Evolutionary conservation across 2,888 invertebrate species (phyloP), one percentile per base, ranked within the genome.

Genomic region (Cyrtodaria siliqua): DNA sequence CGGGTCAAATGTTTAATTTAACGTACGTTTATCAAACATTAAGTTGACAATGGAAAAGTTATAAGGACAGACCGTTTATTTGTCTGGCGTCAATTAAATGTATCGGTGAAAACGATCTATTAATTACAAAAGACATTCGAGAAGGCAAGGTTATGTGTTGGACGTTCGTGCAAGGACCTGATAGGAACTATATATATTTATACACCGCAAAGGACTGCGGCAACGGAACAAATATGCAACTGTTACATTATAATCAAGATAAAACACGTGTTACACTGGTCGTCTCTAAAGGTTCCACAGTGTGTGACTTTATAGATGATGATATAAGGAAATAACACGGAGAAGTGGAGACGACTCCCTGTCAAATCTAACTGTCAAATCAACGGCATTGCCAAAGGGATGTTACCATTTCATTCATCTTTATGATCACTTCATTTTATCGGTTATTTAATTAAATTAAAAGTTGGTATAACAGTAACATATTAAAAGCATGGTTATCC

Each of bases 1-100:
- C 74, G 2, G 64, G 69, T 9, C 69, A 81, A 20, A 52, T 75
- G 20, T 26, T 81, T 18, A 69, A 78, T 23, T 20, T 81, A 18
- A 71, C 63, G 26, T 81, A 78, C 29, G 72, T 72, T 24, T 77
- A 53, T 57, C 44, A 62, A 52, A 70, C 73, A 33, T 20, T 44
- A 8, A 49, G 38, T 23, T 49, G 64, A 12, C 44, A 70, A n/a
- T 62, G 56, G 64, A 66, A 52, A 50, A 49, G 57, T 14, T 52
- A 66, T 26, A 26, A 42, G n/a, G 40, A 52, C 8, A 69, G 71
- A 60, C 56, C 68, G 12, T 78, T 72, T 33, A 52, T 69, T 42
- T 81, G 81, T 50, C 57, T 81, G 29, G 81, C 81, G n/a, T 81
- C 81, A 20, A 77, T 81, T 20, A 78, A 71, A 57, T 61, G 61